A percentile compares a stretch with the other conserved stretches of the same genome.
Conservation (phyloP, 2,113 vertebrate species). For the Takifugu bimaculatus region DNA sequence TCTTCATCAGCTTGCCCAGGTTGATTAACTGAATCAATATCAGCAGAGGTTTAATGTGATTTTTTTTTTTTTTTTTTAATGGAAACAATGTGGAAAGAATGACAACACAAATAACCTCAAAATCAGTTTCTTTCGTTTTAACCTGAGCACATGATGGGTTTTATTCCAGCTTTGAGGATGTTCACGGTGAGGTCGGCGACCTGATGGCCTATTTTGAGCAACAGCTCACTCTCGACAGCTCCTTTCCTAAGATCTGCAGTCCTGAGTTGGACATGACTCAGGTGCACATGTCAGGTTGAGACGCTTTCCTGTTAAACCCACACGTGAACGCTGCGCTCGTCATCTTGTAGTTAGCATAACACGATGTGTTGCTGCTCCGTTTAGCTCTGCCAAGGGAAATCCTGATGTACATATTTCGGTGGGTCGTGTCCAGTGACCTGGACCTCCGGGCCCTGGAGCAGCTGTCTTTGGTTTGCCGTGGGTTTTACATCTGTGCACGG, state of each 20-base stretch:
- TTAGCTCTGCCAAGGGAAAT: constrained; percentile 90
- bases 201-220: constrained; percentile 90
- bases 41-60: not conserved
- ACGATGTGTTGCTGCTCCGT: not conserved
- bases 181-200: constrained; percentile 85
- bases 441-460: constrained; percentile 93
- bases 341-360: constrained; percentile 5
- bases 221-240: constrained; percentile 84
- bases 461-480: constrained; percentile 91
- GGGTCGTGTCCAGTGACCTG: constrained; percentile 96
- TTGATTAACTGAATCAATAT: not conserved
- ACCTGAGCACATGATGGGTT: not conserved
- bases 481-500: constrained; percentile 98
- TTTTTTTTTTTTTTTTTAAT: no score
- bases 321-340: no score
- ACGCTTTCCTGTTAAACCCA: not conserved
- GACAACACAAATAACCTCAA: no score
- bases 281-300: constrained; percentile 89
- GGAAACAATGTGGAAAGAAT: no score
- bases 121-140: no score
- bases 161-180: constrained; percentile 79
- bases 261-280: constrained; percentile 84
- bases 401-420: constrained; percentile 97
- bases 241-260: constrained; percentile 86
- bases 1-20: not conserved